These are phyloP conservation scores for Rhinella marina DNA, from an alignment of 2,797 vertebrate species.

Conservation along the genomic window DNA sequence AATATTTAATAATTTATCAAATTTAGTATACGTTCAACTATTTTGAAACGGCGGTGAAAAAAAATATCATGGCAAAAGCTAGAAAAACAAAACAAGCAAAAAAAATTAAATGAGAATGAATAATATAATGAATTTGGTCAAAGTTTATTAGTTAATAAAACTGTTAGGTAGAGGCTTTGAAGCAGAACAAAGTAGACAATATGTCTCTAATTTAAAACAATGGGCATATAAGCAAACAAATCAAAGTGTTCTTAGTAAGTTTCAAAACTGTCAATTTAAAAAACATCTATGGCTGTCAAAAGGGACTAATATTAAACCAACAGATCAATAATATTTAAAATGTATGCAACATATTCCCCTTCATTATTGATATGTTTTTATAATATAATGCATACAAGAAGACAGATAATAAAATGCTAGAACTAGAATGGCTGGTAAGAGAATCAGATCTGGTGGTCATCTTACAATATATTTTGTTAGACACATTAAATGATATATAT, in stretches of 20 bases:
- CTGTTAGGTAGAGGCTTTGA: neutral
- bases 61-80: neutral
- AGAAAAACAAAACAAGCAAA: no score
- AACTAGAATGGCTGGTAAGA: neutral
- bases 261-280: neutral
- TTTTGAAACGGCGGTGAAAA: neutral
- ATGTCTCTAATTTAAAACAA: neutral
- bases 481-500: neutral
- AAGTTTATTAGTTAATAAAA: neutral
- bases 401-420: neutral
- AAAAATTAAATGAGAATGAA: neutral
- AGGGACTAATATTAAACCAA: neutral
- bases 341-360: slow-evolving; percentile 34
- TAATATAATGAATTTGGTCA: neutral
- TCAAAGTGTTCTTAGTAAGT: neutral
- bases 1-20: slow-evolving; percentile 13
- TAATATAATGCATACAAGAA: neutral
- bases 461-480: neutral
- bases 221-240: neutral
- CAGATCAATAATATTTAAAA: slow-evolving; percentile 30
- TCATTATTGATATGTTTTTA: slow-evolving; percentile 42
- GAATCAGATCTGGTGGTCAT: neutral
- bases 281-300: neutral
- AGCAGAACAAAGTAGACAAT: neutral
- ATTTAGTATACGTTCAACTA: neutral